A percentile compares a stretch with the other conserved stretches of the same genome.
These are phyloP conservation scores for Xiphophorus hellerii DNA, from an alignment of 2,113 vertebrate genomes.

Conservation along the genomic window DNA sequence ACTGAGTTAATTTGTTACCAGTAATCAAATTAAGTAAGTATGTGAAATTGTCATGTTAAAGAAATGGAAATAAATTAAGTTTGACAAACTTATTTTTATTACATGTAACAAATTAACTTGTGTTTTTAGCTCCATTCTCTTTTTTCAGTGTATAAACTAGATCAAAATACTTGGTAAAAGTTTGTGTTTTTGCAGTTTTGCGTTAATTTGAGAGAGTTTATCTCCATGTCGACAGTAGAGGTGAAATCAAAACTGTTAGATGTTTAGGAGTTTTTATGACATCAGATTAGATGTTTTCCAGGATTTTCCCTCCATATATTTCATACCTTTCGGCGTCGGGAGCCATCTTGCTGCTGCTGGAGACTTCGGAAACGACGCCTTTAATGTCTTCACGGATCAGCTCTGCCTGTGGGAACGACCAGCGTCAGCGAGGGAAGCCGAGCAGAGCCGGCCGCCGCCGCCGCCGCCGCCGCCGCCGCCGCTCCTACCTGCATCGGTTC, in stretches of 20 bases:
- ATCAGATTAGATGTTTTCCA: not conserved
- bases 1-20: too few species aligned
- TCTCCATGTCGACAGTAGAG: not conserved
- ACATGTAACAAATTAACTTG: too few species aligned
- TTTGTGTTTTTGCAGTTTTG: not conserved
- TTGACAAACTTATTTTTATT: too few species aligned
- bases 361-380: slow-evolving; percentile 74
- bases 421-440: slow-evolving; percentile 40
- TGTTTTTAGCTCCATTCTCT: too few species aligned
- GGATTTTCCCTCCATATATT: not conserved
- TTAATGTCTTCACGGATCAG: slow-evolving; percentile 81
- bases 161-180: too few species aligned
- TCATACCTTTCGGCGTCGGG: slow-evolving; percentile 77
- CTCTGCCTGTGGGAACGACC: slow-evolving; percentile 75
- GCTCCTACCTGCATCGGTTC: slow-evolving; percentile 79
- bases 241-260: not conserved
- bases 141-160: too few species aligned
- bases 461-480: not conserved
- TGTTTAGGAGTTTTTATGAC: not conserved
- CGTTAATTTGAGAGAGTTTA: not conserved
- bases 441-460: not conserved
- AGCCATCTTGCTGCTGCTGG: slow-evolving; percentile 55
- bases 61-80: too few species aligned
- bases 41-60: too few species aligned
- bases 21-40: too few species aligned